phyloP scores from a whole-genome alignment of 2,113 vertebrate genomes.

The Kryptolebias marmoratus region DNA sequence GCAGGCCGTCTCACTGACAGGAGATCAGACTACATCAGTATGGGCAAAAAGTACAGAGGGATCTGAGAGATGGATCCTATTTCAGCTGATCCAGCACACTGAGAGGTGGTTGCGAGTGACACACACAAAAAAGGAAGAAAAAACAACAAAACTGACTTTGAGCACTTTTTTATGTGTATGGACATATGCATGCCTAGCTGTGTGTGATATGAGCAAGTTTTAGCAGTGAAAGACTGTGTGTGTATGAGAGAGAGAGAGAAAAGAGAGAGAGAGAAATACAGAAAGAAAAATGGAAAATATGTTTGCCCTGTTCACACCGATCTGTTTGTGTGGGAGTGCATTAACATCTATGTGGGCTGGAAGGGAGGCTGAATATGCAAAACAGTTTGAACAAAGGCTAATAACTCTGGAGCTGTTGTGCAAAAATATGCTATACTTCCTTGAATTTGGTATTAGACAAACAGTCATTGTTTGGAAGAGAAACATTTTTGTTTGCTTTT shows the following conservation, averaged over 20 bases:
- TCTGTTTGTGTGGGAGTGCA: constrained; percentile 85
- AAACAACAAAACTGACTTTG: constrained; percentile 47
- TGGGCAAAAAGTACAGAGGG: constrained; percentile 74
- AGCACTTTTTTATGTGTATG: constrained; percentile 33
- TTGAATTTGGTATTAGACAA: constrained; percentile 64
- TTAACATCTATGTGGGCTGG: constrained; percentile 84
- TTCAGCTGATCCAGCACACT: constrained; percentile 82
- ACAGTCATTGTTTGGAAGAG: constrained; percentile 45
- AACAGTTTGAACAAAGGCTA: constrained; percentile 79
- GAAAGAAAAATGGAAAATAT: constrained; percentile 71
- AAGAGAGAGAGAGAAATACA: constrained; percentile 5
- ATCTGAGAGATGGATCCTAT: constrained; percentile 77
- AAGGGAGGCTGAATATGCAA: constrained; percentile 82
- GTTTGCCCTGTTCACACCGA: constrained; percentile 82
- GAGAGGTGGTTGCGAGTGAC: constrained; percentile 62
- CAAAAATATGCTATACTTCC: constrained; percentile 69
- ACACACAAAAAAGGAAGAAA: not conserved
- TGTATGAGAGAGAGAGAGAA: constrained; percentile 3
- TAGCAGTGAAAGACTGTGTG: constrained; percentile 37
- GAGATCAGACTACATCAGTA: constrained; percentile 78
- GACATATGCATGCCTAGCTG: constrained; percentile 26
- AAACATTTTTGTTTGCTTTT: constrained; percentile 51
- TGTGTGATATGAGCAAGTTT: constrained; percentile 48
- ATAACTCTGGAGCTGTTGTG: constrained; percentile 74
- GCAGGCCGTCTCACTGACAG: constrained; percentile 71